Evolutionary conservation across 2,113 vertebrate genomes (phyloP).

Genomic region (Clarias batrachus): DNA sequence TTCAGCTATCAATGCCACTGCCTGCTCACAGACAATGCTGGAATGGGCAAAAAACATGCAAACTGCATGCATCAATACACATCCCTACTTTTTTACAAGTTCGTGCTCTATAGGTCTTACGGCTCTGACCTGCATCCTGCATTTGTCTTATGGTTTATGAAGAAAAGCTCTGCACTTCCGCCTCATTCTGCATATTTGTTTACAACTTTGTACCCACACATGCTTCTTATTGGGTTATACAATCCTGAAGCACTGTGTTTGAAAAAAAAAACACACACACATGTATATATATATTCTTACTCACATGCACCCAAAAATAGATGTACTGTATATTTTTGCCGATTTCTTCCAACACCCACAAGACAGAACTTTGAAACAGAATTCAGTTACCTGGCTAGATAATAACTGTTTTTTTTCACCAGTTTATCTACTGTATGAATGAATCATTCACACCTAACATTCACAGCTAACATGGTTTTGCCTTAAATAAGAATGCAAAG

Average conservation of each 20-base stretch:
- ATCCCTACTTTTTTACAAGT: neutral
- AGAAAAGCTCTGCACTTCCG: neutral
- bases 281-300: neutral
- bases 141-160: conserved; percentile 8
- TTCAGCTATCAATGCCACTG: neutral
- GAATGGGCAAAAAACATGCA: conserved; percentile 10
- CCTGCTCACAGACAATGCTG: neutral
- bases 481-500: conserved; percentile 8
- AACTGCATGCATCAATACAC: neutral
- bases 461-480: neutral
- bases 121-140: neutral
- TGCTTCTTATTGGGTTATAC: neutral
- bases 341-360: conserved; percentile 13
- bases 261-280: too few relatives aligned
- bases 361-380: neutral
- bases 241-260: conserved; percentile 4
- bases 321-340: neutral
- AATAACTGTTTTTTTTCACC: neutral
- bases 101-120: neutral
- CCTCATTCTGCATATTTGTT: neutral
- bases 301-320: conserved; percentile 1
- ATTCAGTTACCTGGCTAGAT: neutral
- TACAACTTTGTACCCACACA: neutral
- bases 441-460: conserved; percentile 5
- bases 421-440: conserved; percentile 9